Conservation (phyloP, 2,113 vertebrate species). For the Psilopsiagon aurifrons region DNA sequence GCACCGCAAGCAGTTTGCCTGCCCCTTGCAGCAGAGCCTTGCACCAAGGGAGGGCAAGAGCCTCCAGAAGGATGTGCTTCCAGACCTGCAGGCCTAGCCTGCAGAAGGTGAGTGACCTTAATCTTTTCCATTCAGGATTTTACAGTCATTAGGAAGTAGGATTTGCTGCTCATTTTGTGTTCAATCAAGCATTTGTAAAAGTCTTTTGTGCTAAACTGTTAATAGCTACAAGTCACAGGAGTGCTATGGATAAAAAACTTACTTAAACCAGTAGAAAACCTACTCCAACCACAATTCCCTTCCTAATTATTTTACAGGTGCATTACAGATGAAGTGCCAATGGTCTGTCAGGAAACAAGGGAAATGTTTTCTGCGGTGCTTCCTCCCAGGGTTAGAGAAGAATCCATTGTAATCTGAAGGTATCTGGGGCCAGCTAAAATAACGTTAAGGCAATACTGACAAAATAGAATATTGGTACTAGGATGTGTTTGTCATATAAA, state of each 20-base stretch:
- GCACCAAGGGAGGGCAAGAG: not conserved
- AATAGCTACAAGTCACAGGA: not conserved
- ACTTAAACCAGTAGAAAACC: not conserved
- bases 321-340: not conserved
- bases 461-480: not conserved
- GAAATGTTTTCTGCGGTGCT: not conserved
- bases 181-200: not conserved
- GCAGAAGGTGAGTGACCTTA: conserved; percentile 18
- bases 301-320: not conserved
- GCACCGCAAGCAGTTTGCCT: not conserved
- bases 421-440: not conserved
- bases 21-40: not conserved
- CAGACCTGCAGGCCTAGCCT: not conserved
- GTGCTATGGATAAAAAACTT: not conserved
- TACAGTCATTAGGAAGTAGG: not conserved
- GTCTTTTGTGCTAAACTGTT: not conserved
- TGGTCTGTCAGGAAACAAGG: not conserved
- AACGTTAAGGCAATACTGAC: not conserved
- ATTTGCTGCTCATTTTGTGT: not conserved
- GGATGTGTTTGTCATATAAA: not conserved
- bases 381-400: not conserved
- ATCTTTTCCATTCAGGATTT: not conserved
- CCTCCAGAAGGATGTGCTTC: not conserved
- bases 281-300: not conserved
- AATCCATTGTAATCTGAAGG: not conserved